Conservation (phyloP, 2,797 vertebrate species). For the Etheostoma nigrum region DNA sequence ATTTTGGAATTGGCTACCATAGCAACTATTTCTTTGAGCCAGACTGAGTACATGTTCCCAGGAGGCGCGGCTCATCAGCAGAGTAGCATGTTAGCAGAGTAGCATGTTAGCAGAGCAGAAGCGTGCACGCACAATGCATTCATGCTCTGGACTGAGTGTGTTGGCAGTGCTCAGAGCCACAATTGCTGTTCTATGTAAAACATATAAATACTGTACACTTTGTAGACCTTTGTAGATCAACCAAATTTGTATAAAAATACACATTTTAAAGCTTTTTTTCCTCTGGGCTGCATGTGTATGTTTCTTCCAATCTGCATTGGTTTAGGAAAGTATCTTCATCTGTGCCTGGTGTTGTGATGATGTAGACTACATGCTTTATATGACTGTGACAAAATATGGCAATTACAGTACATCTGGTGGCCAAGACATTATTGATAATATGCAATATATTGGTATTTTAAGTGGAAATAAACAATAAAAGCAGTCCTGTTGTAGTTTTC, state of each 20-base stretch:
- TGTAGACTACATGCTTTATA: background rate
- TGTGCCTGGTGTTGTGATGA: background rate
- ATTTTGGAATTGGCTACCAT: background rate
- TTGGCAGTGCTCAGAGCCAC: background rate
- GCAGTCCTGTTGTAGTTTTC: no score
- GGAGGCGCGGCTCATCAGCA: background rate
- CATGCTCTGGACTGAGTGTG: background rate
- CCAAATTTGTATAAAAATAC: background rate
- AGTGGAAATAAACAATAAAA: background rate
- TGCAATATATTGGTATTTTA: background rate
- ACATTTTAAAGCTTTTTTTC: background rate
- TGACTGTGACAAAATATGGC: background rate
- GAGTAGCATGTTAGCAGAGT: background rate
- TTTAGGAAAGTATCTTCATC: no score
- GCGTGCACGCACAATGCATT: background rate
- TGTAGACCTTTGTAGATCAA: background rate
- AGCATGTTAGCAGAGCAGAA: background rate
- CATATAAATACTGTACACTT: background rate
- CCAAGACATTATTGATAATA: no score
- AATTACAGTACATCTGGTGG: background rate
- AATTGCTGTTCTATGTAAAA: no score
- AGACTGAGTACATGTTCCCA: background rate
- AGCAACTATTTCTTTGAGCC: background rate
- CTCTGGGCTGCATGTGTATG: background rate
- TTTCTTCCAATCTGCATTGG: background rate